phyloP scores from a whole-genome alignment of 2,888 invertebrate genomes.

The Mycogona germanica region DNA sequence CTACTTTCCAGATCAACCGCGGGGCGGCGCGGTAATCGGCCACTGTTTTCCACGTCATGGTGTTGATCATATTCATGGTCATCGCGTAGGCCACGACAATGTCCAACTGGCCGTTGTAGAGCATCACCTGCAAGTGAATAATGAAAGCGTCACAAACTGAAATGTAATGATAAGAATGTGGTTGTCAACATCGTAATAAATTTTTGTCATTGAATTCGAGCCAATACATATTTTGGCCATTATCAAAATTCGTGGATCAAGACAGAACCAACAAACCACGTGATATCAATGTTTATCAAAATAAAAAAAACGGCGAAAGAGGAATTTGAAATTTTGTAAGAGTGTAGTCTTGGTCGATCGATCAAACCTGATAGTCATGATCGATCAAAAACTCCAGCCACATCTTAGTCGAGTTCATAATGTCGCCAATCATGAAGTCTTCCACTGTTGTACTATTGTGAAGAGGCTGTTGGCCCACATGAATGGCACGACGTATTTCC shows the following conservation, averaged over 20 bases:
- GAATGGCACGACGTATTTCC: conserved; percentile 56
- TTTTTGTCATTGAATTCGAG: no score
- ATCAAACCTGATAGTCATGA: conserved; percentile 44
- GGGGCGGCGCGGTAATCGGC: neutral
- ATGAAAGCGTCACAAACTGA: no score
- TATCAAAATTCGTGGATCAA: no score
- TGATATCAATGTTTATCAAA: no score
- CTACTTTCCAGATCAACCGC: conserved; percentile 22
- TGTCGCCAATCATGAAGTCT: conserved; percentile 53
- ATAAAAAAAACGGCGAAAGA: no score
- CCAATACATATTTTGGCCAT: no score
- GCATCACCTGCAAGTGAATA: no score
- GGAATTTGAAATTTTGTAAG: no score
- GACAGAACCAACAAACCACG: no score
- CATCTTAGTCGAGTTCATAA: conserved; percentile 64
- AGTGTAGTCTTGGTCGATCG: no score
- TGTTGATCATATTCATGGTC: conserved; percentile 10
- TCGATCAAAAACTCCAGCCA: conserved; percentile 32
- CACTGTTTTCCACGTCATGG: conserved; percentile 28
- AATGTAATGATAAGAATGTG: no score
- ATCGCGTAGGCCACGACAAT: conserved; percentile 38
- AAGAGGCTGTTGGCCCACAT: conserved; percentile 60
- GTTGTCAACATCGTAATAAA: no score
- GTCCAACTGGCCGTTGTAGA: conserved; percentile 85
- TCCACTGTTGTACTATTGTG: conserved; percentile 56